Conservation (phyloP, 2,888 invertebrate species). For the Brenthis daphne region DNA sequence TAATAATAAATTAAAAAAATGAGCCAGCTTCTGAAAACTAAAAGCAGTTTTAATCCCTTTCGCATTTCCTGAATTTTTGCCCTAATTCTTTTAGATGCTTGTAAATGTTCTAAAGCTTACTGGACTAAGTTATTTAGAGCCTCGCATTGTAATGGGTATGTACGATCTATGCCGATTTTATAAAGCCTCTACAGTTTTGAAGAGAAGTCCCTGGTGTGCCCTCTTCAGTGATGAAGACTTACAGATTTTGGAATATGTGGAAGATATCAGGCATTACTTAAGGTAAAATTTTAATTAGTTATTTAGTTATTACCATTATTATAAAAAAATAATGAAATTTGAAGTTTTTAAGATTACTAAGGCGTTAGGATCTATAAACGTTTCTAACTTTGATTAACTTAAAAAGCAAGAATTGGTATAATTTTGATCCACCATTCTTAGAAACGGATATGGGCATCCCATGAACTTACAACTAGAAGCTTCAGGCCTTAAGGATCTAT, state of each 20-base stretch:
- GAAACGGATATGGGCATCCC: slow-evolving; percentile 46
- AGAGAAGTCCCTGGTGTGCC: slow-evolving; percentile 85
- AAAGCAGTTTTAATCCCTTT: too few relatives aligned
- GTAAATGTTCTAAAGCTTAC: too few relatives aligned
- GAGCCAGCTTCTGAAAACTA: too few relatives aligned
- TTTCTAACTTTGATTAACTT: slow-evolving; percentile 20
- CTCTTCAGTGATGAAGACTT: slow-evolving; percentile 84
- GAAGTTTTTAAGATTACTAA: too few relatives aligned
- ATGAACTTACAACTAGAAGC: slow-evolving; percentile 70
- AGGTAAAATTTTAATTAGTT: slow-evolving; percentile 22
- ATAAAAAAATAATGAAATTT: too few relatives aligned
- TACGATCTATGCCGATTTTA: slow-evolving; percentile 86
- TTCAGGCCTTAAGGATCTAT: slow-evolving; percentile 80
- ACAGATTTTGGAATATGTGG: slow-evolving; percentile 84
- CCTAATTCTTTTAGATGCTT: too few relatives aligned
- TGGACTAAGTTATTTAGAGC: too few relatives aligned
- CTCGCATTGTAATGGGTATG: too few relatives aligned
- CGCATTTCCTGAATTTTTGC: too few relatives aligned
- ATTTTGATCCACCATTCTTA: slow-evolving; percentile 13
- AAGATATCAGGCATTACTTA: slow-evolving; percentile 84
- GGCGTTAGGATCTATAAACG: too few relatives aligned
- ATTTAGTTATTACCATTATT: too few relatives aligned
- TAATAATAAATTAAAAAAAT: too few relatives aligned
- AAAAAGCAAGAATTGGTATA: not conserved
- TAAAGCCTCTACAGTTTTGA: slow-evolving; percentile 72